phyloP scores from a whole-genome alignment of 2,888 invertebrate species.

The Eupithecia abbreviata region DNA sequence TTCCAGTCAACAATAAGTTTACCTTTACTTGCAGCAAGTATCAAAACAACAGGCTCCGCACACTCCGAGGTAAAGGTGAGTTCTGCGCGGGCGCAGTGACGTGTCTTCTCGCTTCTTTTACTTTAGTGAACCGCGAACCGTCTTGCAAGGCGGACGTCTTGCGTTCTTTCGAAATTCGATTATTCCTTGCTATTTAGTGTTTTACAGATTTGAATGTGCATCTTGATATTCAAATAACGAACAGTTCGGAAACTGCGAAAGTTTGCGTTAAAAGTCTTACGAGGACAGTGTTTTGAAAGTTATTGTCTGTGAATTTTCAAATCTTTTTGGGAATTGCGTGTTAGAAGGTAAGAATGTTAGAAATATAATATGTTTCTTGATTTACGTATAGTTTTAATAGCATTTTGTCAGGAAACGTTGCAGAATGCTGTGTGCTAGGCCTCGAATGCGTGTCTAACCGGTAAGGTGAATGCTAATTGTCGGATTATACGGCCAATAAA shows the following conservation, averaged over 20 bases:
- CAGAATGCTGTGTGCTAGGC: slow-evolving; percentile 25
- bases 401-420: slow-evolving; percentile 48
- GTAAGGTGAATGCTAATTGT: slow-evolving; percentile 37
- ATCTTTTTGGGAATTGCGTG: slow-evolving; percentile 72
- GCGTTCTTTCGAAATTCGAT: slow-evolving; percentile 39
- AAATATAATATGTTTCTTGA: slow-evolving; percentile 18
- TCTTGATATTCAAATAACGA: slow-evolving; percentile 34
- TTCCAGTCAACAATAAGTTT: not conserved
- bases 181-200: slow-evolving; percentile 62
- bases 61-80: slow-evolving; percentile 75
- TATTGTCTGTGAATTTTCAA: slow-evolving; percentile 52
- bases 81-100: slow-evolving; percentile 79
- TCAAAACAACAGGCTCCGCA: slow-evolving; percentile 57
- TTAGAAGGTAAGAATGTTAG: slow-evolving; percentile 52
- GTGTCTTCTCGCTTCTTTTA: slow-evolving; percentile 75
- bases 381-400: slow-evolving; percentile 40
- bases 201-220: slow-evolving; percentile 48
- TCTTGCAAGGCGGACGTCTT: slow-evolving; percentile 57
- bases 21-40: slow-evolving; percentile 48
- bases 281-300: slow-evolving; percentile 74
- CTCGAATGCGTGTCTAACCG: slow-evolving; percentile 35
- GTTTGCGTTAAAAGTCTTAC: slow-evolving; percentile 57
- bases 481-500: slow-evolving; percentile 36
- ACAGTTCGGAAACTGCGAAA: slow-evolving; percentile 45
- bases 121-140: slow-evolving; percentile 75